phyloP scores from a whole-genome alignment of 1,140 invertebrate species.

The Aphelenchoides avenae region DNA sequence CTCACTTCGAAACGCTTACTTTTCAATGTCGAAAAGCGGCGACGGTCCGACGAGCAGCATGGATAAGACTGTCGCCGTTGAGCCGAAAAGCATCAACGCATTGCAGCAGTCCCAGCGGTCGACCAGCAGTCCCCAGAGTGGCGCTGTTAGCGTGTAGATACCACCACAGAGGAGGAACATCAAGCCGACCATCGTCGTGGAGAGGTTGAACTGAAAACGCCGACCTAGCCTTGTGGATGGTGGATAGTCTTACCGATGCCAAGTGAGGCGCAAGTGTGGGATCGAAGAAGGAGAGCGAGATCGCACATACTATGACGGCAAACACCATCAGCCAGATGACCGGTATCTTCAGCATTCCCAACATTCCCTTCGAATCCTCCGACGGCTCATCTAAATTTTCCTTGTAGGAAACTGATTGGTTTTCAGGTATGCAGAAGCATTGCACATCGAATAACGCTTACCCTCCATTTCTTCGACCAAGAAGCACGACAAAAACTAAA shows the following conservation, averaged over 20 bases:
- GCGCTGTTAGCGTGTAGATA: slow-evolving; percentile 75
- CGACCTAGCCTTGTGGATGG: slow-evolving; percentile 2
- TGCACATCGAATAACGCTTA: too few relatives aligned
- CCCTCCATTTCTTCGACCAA: slow-evolving; percentile 61
- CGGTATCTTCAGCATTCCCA: slow-evolving; percentile 47
- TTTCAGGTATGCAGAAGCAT: too few relatives aligned
- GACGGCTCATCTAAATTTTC: slow-evolving; percentile 65
- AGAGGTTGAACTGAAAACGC: slow-evolving; percentile 67
- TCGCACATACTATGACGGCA: slow-evolving; percentile 55
- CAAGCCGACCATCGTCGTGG: slow-evolving; percentile 71
- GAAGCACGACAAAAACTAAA: slow-evolving; percentile 17
- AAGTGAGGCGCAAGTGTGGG: slow-evolving; percentile 54
- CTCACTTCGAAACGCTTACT: slow-evolving; percentile 27
- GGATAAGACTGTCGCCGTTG: slow-evolving; percentile 49
- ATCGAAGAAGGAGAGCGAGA: slow-evolving; percentile 57
- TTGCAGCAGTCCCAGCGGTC: slow-evolving; percentile 49
- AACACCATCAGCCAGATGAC: slow-evolving; percentile 53
- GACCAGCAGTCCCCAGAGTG: slow-evolving; percentile 68
- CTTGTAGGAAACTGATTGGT: too few relatives aligned
- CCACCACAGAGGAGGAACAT: slow-evolving; percentile 79
- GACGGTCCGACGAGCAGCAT: slow-evolving; percentile 58
- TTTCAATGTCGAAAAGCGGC: slow-evolving; percentile 49
- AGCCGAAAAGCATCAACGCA: slow-evolving; percentile 50
- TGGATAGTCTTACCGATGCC: slow-evolving; percentile 33
- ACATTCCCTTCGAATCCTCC: slow-evolving; percentile 37